Conservation (phyloP, 1,140 invertebrate genomes). For the Zaprionus capensis region DNA sequence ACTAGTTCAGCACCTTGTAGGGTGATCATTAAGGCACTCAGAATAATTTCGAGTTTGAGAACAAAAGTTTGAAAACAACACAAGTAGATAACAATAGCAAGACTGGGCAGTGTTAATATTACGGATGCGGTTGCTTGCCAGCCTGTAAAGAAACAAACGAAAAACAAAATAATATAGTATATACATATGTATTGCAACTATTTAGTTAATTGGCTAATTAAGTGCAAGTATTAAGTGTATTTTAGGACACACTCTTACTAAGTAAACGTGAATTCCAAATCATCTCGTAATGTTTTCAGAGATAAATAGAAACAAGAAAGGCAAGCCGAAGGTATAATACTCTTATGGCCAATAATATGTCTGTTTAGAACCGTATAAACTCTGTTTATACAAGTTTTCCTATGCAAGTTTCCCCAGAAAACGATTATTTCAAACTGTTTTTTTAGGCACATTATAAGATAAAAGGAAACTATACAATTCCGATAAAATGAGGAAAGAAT, state of each 20-base stretch:
- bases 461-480: no score
- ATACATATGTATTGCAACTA: background rate
- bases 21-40: slow-evolving; percentile 93
- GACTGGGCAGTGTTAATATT: slow-evolving; percentile 92
- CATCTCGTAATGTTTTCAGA: background rate
- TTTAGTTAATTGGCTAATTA: background rate
- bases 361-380: no score
- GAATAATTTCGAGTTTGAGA: slow-evolving; percentile 92
- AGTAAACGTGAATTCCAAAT: background rate
- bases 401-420: no score
- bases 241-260: background rate
- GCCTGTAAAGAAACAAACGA: slow-evolving; percentile 83
- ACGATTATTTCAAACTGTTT: no score
- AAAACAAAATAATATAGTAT: background rate
- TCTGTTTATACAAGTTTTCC: no score
- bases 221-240: background rate
- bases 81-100: slow-evolving; percentile 92
- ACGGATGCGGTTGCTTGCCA: slow-evolving; percentile 92
- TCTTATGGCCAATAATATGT: no score
- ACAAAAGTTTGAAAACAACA: slow-evolving; percentile 93
- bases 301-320: background rate
- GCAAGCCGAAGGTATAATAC: no score
- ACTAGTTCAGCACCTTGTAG: slow-evolving; percentile 91
- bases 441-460: no score
- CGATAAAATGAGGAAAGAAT: no score